These are phyloP conservation scores for Dinoponera quadriceps DNA, from an alignment of 1,140 invertebrate species.

Conservation along the genomic window DNA sequence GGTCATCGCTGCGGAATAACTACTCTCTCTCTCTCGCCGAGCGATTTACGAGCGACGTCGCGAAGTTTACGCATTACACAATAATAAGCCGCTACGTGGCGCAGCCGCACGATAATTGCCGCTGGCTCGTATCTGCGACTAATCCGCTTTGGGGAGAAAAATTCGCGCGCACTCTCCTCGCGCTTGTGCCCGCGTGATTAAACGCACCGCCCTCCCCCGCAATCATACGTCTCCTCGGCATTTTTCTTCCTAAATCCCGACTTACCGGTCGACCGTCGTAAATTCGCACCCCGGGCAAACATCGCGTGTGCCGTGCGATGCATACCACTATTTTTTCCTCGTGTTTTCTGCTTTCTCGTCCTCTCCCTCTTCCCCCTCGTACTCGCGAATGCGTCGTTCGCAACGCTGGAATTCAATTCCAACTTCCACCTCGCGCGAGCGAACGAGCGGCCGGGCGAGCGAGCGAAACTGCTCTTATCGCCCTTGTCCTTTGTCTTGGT, in stretches of 20 bases:
- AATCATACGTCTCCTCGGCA: conserved; percentile 43
- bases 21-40: background rate
- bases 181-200: conserved; percentile 33
- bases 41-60: conserved; percentile 20
- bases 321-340: background rate
- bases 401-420: conserved; percentile 24
- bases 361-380: too few species aligned
- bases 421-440: background rate
- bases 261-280: conserved; percentile 37
- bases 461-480: background rate
- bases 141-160: conserved; percentile 56
- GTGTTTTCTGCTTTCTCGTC: background rate
- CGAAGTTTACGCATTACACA: conserved; percentile 42
- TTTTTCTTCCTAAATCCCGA: conserved; percentile 52
- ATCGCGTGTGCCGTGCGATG: background rate
- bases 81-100: conserved; percentile 35
- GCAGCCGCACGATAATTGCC: conserved; percentile 37
- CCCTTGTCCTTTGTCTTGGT: background rate
- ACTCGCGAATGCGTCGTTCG: background rate
- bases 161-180: conserved; percentile 1
- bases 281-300: conserved; percentile 29
- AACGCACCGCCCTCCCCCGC: conserved; percentile 8
- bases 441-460: background rate
- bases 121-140: background rate
- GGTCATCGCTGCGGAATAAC: conserved; percentile 14